Evolutionary conservation across 2,888 invertebrate genomes (phyloP).

Genomic region (Hirtodrosophila duncani): DNA sequence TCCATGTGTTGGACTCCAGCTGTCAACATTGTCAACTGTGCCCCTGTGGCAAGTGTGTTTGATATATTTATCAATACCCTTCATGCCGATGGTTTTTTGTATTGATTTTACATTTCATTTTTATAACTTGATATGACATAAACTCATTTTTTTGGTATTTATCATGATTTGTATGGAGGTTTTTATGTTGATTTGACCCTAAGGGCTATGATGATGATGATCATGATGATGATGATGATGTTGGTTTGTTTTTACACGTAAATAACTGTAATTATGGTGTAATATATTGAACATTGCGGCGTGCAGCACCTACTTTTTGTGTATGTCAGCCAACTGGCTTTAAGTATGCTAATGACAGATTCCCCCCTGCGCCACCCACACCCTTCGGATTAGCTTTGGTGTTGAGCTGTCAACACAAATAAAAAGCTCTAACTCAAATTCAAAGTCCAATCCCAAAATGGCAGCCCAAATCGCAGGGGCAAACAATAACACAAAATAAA

Average conservation of each 20-base stretch:
- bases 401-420: slow-evolving; percentile 47
- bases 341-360: slow-evolving; percentile 51
- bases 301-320: too few species aligned
- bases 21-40: too few species aligned
- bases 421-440: slow-evolving; percentile 3
- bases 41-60: too few species aligned
- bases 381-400: slow-evolving; percentile 41
- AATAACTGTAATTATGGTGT: slow-evolving; percentile 36
- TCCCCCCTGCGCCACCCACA: slow-evolving; percentile 9
- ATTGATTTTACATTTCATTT: slow-evolving; percentile 15
- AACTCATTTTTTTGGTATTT: slow-evolving; percentile 5
- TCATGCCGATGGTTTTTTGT: slow-evolving; percentile 10
- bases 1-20: too few species aligned
- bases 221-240: too few species aligned
- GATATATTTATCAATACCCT: not conserved
- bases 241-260: not conserved
- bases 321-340: slow-evolving; percentile 20
- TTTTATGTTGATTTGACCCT: slow-evolving; percentile 5
- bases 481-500: slow-evolving; percentile 6
- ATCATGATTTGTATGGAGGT: not conserved
- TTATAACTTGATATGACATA: slow-evolving; percentile 20
- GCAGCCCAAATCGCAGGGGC: not conserved
- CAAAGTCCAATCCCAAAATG: slow-evolving; percentile 3
- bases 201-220: not conserved
- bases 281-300: too few species aligned